Base-by-base conservation (phyloP, 2,113 vertebrate species). In the Gambusia affinis region DNA sequence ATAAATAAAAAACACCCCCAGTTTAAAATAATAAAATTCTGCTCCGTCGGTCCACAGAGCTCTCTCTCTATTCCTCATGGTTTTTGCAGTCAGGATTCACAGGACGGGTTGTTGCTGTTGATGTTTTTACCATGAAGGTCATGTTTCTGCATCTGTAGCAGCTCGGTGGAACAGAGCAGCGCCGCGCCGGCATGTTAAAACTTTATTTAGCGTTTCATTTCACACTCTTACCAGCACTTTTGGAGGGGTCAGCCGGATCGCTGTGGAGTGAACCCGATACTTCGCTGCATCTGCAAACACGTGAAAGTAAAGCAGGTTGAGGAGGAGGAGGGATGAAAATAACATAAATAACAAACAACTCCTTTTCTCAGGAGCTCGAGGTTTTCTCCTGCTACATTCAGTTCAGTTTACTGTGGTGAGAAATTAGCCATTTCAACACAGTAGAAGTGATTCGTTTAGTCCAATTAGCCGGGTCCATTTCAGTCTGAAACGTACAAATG, bases 91-190 rank as follows among this genome's bases (percentile, higher is more conserved):
- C 51, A 57, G 31, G 22, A 35, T 8, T 22, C 30, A 70, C 22
- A 3, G 35, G 15, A 70, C n/a, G 6, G 51, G 51, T 57, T n/a
- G 8, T 15, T n/a, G 33, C 31, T 17, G 22, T n/a, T 60, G 68
- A 35, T 60, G 68, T 35, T 37, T 61, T 70, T 17, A 5, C 19
- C 51, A n/a, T 70, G 69, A 70, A 60, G 54, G 69, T 70, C 8
- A 29, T 70, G 30, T n/a, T 70, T 54, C 28, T n/a, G 37, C 37
- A 29, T 42, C 24, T 67, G 39, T 30, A 28, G 24, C 22, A 15
- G 47, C 47, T 27, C 51, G 10, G 67, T 44, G 8, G 47, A 69
- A n/a, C 24, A 27, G 27, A 4, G 51, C 30, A 6, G 22, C 24
- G 15, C 68, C 22, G 0, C 30, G 57, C 6, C 51, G 10, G 69